These are phyloP conservation scores for Strigamia crassipes DNA, from an alignment of 2,888 invertebrate species.

Conservation along the genomic window DNA sequence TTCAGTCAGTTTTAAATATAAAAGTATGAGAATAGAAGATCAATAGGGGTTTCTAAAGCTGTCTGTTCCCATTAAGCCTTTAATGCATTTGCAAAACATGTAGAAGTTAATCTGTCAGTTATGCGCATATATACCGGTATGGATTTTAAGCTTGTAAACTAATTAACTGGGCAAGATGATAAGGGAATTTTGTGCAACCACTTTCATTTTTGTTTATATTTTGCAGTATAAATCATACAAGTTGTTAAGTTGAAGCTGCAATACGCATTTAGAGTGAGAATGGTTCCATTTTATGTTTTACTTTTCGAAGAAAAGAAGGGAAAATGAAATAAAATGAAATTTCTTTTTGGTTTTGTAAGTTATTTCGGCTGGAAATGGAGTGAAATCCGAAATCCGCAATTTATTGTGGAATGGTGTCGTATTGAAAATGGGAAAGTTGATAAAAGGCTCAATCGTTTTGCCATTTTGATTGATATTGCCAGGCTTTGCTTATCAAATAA, in stretches of 20 bases:
- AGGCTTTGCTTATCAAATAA: constrained; percentile 26
- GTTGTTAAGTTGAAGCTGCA: not conserved
- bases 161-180: not conserved
- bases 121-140: not conserved
- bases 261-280: not conserved
- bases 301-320: not conserved
- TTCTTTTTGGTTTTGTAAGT: not conserved
- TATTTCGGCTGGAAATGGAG: not conserved
- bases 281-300: not conserved
- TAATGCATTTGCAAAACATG: not conserved
- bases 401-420: constrained; percentile 3
- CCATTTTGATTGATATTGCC: constrained; percentile 6
- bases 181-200: not conserved
- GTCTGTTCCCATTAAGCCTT: constrained; percentile 3
- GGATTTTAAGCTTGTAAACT: constrained; percentile 4
- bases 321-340: not conserved
- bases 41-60: not conserved
- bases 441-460: constrained; percentile 25
- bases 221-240: not conserved
- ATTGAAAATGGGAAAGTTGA: constrained; percentile 11
- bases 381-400: not conserved
- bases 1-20: not conserved
- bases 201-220: not conserved
- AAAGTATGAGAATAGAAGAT: not conserved
- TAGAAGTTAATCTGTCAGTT: constrained; percentile 10